Base-by-base conservation (phyloP, 2,113 vertebrate species). In the Forbesichthys agassizii region DNA sequence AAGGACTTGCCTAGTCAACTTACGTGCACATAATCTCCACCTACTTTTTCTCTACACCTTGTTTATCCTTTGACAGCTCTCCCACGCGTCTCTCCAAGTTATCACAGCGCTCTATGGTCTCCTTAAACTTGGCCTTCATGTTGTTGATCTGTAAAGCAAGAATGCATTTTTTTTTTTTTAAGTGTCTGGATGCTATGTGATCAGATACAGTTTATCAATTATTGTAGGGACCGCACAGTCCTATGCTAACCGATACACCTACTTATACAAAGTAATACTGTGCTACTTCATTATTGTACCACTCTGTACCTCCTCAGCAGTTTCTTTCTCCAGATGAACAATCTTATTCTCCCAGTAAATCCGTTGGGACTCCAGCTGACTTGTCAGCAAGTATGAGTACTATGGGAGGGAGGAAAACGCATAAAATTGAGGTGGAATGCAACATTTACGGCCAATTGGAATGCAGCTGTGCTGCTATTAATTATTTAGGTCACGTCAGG, bases 311-410 rank as follows among this genome's bases (percentile, higher is more conserved):
- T 99, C 98, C 74, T 98, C 96, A 2, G 96, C 94, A 0, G 96
- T 97, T 80, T 99, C 98, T 81, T 99, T 99, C 87, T 99, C 98
- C 84, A 99, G 93, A 16, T 97, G 94, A 36, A 95, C 95, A 0
- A 99, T 98, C 91, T 99, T 99, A 84, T 99, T 99, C 89, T 99
- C 98, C 98, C 98, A 99, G 77, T 98, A 99, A 82, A 99, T 95
- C 20, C 98, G 90, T 52, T 99, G 97, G 1, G 98, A 99, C 62
- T 99, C 98, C 92, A 99, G 92, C 78, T 99, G 98, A 79, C 97
- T 99, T 0, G 97, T 99, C 75, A 99, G 92, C 85, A 99, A 87
- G 82, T 99, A 98, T 0, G 98, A 99, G 82, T 99, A 99, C 98
- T 99, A 78, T 18, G 16, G 12, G 76, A 66, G 70, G 1, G 9